Conservation (phyloP, 2,888 invertebrate species). For the Scelioninae gen. 2 region DNA sequence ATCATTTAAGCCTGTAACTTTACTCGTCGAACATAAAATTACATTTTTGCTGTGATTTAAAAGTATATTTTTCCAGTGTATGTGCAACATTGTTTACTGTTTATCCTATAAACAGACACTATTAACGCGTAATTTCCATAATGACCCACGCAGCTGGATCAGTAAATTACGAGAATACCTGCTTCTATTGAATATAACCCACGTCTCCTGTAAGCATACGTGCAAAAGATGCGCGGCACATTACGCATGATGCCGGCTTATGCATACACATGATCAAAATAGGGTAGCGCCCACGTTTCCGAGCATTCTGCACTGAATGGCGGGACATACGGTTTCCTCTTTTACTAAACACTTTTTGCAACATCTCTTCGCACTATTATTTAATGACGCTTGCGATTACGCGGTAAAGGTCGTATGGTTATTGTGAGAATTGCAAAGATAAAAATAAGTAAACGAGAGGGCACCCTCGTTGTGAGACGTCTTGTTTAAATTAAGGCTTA, state of each 20-base stretch:
- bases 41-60: neutral
- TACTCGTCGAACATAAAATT: too few relatives aligned
- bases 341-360: conserved; percentile 34
- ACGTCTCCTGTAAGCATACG: conserved; percentile 36
- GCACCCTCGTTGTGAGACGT: too few relatives aligned
- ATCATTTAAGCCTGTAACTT: too few relatives aligned
- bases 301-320: conserved; percentile 46
- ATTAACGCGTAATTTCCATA: conserved; percentile 44
- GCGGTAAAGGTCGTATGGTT: conserved; percentile 32
- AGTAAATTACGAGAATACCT: conserved; percentile 52
- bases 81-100: conserved; percentile 21
- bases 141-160: conserved; percentile 54
- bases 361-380: conserved; percentile 29
- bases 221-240: conserved; percentile 47
- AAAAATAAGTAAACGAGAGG: too few relatives aligned
- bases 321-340: conserved; percentile 42
- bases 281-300: conserved; percentile 56
- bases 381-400: conserved; percentile 39
- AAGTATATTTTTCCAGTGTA: neutral
- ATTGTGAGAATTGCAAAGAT: neutral
- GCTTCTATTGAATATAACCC: conserved; percentile 56
- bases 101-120: conserved; percentile 27
- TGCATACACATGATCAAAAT: conserved; percentile 55
- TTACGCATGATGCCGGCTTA: conserved; percentile 43
- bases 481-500: too few relatives aligned